Conservation (phyloP, 2,113 vertebrate species). For the Uropsilus gracilis region DNA sequence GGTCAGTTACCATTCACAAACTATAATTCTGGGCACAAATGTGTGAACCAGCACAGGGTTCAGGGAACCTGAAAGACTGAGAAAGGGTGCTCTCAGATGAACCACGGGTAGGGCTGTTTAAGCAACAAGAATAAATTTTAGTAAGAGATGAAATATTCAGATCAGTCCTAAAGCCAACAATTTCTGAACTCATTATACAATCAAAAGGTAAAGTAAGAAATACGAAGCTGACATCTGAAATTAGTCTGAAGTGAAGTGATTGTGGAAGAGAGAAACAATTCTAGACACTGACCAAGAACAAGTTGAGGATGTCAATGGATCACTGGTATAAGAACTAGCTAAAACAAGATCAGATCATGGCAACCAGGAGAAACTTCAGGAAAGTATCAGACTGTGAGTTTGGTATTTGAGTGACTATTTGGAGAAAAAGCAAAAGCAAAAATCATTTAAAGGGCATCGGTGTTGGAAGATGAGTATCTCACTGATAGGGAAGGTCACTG, state of each 20-base stretch:
- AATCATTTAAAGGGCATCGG: background rate
- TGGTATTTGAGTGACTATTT: background rate
- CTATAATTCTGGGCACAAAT: background rate
- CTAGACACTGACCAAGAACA: background rate
- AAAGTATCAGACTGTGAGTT: background rate
- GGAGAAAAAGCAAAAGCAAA: background rate
- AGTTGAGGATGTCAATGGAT: background rate
- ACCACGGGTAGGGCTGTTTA: background rate
- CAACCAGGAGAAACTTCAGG: background rate
- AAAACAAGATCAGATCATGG: background rate
- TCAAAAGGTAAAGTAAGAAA: background rate
- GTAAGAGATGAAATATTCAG: background rate
- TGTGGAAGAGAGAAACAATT: background rate
- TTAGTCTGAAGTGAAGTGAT: background rate
- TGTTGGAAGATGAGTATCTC: background rate
- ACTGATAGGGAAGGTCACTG: background rate
- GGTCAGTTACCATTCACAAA: background rate
- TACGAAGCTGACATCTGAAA: background rate
- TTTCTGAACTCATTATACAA: background rate
- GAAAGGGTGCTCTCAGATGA: background rate
- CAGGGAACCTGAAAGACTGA: background rate
- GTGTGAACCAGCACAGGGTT: background rate
- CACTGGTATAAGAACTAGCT: background rate
- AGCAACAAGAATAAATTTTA: background rate
- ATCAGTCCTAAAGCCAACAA: background rate